Evolutionary conservation across 2,113 vertebrate species (phyloP).

Genomic region (Sinocyclocheilus maitianheensis): DNA sequence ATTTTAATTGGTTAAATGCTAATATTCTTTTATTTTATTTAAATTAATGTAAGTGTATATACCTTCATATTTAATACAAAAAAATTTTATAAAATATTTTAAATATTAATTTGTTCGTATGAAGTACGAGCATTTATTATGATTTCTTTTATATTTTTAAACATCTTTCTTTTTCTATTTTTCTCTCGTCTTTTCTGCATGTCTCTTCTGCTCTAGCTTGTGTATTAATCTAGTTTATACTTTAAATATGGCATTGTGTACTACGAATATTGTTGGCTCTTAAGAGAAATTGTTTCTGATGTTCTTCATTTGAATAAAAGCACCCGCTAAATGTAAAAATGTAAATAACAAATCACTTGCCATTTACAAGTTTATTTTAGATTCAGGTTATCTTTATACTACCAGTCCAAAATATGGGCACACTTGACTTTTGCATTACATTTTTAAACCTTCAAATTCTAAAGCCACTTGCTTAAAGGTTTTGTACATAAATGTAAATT

Average conservation of each 20-base stretch:
- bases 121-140: too few species aligned
- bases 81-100: too few species aligned
- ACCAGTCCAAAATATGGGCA: background rate
- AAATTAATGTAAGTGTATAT: background rate
- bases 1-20: background rate
- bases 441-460: background rate
- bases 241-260: background rate
- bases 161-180: background rate
- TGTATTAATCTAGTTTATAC: background rate
- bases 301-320: slow-evolving; percentile 12
- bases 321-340: background rate
- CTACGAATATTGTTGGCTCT: slow-evolving; percentile 6
- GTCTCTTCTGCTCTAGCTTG: background rate
- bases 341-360: background rate
- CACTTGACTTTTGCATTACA: background rate
- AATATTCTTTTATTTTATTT: background rate
- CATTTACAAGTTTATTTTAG: background rate
- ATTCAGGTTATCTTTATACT: background rate
- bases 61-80: background rate
- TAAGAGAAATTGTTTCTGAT: background rate
- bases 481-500: background rate
- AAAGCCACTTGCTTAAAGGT: background rate
- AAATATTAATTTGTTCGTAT: too few species aligned
- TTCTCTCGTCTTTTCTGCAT: background rate
- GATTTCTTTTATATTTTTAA: too few species aligned